Base-by-base conservation (phyloP, 2,797 vertebrate species). In the Nyctibius grandis region DNA sequence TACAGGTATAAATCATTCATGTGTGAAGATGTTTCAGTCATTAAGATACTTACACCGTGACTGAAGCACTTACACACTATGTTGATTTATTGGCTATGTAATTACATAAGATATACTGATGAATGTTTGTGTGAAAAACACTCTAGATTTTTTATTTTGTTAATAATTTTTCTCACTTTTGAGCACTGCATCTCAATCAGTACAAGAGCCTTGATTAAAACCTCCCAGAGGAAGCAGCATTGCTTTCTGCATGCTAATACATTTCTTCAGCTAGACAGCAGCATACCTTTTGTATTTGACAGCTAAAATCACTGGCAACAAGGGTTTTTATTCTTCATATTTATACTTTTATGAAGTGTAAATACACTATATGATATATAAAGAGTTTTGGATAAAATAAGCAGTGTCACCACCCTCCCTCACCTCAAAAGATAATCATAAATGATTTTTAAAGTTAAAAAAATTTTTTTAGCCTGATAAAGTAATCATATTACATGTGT, bases 1-100 rank as follows among this genome's bases (percentile, higher is more conserved):
- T 86, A 94, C 61, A 96, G 95, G 89, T 94, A 98, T 98, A 97
- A 98, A 98, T 98, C 98, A 98, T 98, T 98, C 97, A 98, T 96
- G 89, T 85, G 73, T 96, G 97, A 98, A 96, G 96, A 97, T 86
- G 69, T 95, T 97, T 97, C 95, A 96, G 97, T 98, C 97, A 98
- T 98, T 98, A 98, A 97, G 96, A 97, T 97, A 98, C 97, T 97
- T 98, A 97, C 87, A 97, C 95, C 79, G 38, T 59, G 93, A 97
- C 96, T 92, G 95, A 96, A 97, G 91, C 77, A 95, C 93, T 96
- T 97, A 98, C 94, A 96, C 20, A 65, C 83, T 69, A 88, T 57
- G 89, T 79, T 98, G 98, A 98, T 98, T 98, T 98, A 98, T 97
- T 92, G 92, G 94, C 91, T 94, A 54, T 79, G 92, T 97, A 98